Percentiles rank a stretch among this genome's conserved stretches.
These are phyloP conservation scores for Clarias magur DNA, from an alignment of 2,113 vertebrate species.

Conservation along the genomic window DNA sequence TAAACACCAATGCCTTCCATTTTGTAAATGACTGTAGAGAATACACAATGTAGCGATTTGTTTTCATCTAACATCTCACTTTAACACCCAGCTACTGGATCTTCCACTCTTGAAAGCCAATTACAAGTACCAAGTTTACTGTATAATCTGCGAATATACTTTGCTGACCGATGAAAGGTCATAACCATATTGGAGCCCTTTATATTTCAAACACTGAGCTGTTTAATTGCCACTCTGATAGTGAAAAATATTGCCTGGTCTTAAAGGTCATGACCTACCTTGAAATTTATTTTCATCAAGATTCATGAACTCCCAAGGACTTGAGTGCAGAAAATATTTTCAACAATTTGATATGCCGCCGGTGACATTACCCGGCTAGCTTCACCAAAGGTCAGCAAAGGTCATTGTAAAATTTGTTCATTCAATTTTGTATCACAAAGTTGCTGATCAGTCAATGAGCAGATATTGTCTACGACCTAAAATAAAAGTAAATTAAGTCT, in stretches of 20 bases:
- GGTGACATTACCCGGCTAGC: slow-evolving; percentile 10
- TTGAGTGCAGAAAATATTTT: slow-evolving; percentile 16
- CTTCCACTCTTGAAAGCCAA: slow-evolving; percentile 16
- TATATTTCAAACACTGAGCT: slow-evolving; percentile 18
- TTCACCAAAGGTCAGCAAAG: slow-evolving; percentile 7
- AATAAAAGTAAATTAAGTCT: background rate
- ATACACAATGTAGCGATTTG: slow-evolving; percentile 2
- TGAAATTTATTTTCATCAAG: slow-evolving; percentile 31
- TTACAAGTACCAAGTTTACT: slow-evolving; percentile 17
- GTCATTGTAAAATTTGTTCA: background rate
- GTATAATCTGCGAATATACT: background rate
- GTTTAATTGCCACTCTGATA: slow-evolving; percentile 38
- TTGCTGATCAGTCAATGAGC: background rate
- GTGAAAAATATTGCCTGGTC: slow-evolving; percentile 11
- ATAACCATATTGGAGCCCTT: slow-evolving; percentile 14
- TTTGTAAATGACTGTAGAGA: slow-evolving; percentile 8
- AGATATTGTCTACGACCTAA: background rate
- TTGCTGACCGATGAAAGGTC: slow-evolving; percentile 35
- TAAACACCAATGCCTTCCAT: slow-evolving; percentile 5
- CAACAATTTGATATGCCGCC: slow-evolving; percentile 16
- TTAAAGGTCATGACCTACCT: slow-evolving; percentile 33
- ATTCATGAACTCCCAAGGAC: background rate
- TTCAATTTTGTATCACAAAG: background rate
- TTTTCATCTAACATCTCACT: slow-evolving; percentile 33
- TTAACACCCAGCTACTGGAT: background rate